Evolutionary conservation across 2,888 invertebrate genomes (phyloP), one percentile per base, ranked within the genome.

Genomic region (Liodrosophila aerea): DNA sequence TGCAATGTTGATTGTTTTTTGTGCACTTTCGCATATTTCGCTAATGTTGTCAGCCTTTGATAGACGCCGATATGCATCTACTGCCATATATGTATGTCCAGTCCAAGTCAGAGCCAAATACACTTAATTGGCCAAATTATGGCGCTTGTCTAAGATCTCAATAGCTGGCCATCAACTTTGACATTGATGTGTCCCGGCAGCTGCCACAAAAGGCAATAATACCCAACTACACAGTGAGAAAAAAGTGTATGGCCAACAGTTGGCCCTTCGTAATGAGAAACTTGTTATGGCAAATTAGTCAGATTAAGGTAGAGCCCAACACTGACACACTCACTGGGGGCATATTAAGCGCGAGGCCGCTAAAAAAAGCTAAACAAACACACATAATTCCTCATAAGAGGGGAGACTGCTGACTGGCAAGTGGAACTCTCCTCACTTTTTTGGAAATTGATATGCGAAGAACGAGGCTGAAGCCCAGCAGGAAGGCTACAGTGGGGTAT

Each of bases 51-150:
- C 73, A 53, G 68, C 41, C 58, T 61, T 68, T 62, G 80, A 77
- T 51, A 57, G 58, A 37, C 60, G 43, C 40, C 50, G 65, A 82
- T 69, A 58, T 52, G 62, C 58, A 83, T 76, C 76, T 46, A 40
- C n/a, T 2, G 4, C n/a, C 5, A 16, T 0, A 16, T 76, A 73
- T 44, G 41, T n/a, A 5, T 5, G n/a, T 7, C 8, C 0, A 16
- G 8, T 2, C n/a, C 1, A 4, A 7, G 1, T 3, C 16, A 5
- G 37, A n/a, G 5, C n/a, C n/a, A 11, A 11, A 1, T 22, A 16
- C 64, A 62, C 78, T 81, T 80, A 80, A 80, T 80, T 80, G 80
- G 82, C 5, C 82, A 82, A 84, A 80, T 84, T 84, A 84, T 74
- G 65, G 78, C 59, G 66, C 69, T 76, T 81, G 78, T 83, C 78